phyloP scores from a whole-genome alignment of 2,888 invertebrate genomes.

The Caenorhabditis sp. region DNA sequence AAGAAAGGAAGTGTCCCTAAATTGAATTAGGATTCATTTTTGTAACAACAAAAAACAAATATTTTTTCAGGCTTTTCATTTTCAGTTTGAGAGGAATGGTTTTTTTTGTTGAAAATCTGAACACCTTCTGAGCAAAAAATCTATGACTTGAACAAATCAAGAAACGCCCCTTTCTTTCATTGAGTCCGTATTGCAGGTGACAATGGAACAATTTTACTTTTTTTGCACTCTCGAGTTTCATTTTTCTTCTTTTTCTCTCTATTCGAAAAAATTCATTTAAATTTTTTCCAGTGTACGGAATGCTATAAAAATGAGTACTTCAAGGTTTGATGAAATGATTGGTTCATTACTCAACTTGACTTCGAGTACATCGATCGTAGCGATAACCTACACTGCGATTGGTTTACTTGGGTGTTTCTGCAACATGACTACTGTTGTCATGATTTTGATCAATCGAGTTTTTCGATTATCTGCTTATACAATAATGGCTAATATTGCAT shows the following conservation, averaged over 20 bases:
- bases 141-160: no score
- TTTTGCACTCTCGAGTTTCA: no score
- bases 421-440: conserved; percentile 63
- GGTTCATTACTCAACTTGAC: conserved; percentile 39
- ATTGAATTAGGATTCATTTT: conserved; percentile 31
- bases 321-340: conserved; percentile 4
- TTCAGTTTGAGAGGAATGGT: no score
- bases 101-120: no score
- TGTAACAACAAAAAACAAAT: background rate
- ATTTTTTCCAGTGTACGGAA: background rate
- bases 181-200: no score
- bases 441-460: conserved; percentile 65
- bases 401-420: conserved; percentile 57
- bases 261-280: background rate
- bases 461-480: conserved; percentile 69
- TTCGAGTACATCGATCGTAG: conserved; percentile 35
- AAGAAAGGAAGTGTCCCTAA: conserved; percentile 14
- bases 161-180: no score
- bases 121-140: no score
- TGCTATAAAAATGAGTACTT: background rate
- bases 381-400: conserved; percentile 35
- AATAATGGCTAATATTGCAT: conserved; percentile 63
- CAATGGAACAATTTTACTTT: no score
- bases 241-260: background rate
- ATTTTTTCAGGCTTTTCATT: background rate